Conservation (phyloP, 2,113 vertebrate species). For the Australoheros scitulus region DNA sequence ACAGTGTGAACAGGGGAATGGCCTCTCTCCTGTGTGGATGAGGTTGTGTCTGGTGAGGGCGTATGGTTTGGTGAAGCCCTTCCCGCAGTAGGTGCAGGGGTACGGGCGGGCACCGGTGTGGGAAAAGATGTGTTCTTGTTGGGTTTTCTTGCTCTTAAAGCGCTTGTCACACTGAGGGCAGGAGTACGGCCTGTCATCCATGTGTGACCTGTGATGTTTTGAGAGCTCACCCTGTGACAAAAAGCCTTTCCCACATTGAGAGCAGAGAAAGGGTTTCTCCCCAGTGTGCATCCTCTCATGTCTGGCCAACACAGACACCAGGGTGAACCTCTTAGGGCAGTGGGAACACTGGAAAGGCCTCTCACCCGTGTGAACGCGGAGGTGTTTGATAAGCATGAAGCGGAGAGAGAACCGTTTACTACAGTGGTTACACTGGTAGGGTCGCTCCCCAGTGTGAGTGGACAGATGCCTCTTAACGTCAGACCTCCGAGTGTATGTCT, state of each 20-base stretch:
- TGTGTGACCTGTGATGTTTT: conserved; percentile 80
- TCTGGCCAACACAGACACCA: conserved; percentile 73
- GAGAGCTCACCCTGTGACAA: conserved; percentile 81
- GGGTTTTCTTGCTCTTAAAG: conserved; percentile 74
- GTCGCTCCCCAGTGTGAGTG: conserved; percentile 75
- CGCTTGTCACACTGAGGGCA: conserved; percentile 76
- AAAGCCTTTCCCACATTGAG: conserved; percentile 83
- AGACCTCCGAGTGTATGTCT: conserved; percentile 74
- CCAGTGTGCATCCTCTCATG: conserved; percentile 81
- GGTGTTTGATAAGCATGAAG: conserved; percentile 78
- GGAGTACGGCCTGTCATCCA: conserved; percentile 77
- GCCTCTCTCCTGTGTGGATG: conserved; percentile 82
- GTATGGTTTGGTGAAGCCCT: conserved; percentile 77
- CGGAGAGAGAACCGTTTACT: conserved; percentile 76
- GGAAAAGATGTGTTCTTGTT: conserved; percentile 70
- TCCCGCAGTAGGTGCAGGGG: conserved; percentile 74
- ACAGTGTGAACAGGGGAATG: conserved; percentile 76
- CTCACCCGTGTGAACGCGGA: conserved; percentile 72
- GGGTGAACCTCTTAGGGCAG: conserved; percentile 77
- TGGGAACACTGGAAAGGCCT: conserved; percentile 74
- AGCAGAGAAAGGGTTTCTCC: conserved; percentile 80
- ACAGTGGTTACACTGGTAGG: conserved; percentile 75
- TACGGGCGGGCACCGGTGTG: conserved; percentile 74
- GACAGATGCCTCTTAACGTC: conserved; percentile 77
- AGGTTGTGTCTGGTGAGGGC: conserved; percentile 76